Evolutionary conservation across 1,140 invertebrate genomes (phyloP).

Genomic region (Mactra quadrangularis): DNA sequence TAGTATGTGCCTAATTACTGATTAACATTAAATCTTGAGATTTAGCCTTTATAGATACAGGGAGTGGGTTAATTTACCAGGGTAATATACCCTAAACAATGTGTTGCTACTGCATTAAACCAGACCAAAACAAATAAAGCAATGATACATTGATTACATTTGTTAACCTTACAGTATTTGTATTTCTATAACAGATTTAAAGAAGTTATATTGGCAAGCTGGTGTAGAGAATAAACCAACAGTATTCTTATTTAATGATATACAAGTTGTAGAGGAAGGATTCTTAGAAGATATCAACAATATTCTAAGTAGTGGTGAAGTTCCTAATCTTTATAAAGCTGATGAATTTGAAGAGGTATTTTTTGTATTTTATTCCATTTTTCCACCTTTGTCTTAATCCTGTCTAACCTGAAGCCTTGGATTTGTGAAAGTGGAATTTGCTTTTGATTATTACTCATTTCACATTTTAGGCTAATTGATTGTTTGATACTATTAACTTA

Average conservation of each 20-base stretch:
- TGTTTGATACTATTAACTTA: too few species aligned
- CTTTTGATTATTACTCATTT: neutral
- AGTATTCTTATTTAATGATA: constrained; percentile 93
- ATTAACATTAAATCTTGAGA: too few species aligned
- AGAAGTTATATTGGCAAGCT: constrained; percentile 88
- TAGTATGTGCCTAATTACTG: too few species aligned
- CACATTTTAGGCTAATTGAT: neutral
- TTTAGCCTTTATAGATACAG: too few species aligned
- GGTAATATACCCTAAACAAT: too few species aligned
- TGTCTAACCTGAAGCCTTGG: neutral
- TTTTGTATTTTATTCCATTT: constrained; percentile 64
- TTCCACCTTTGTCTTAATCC: neutral
- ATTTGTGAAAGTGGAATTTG: neutral
- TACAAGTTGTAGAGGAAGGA: constrained; percentile 85
- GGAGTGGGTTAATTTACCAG: too few species aligned
- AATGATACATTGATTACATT: too few species aligned
- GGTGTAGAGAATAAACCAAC: constrained; percentile 90
- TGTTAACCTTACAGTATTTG: too few species aligned
- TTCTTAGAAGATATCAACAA: constrained; percentile 84
- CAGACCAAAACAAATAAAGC: too few species aligned
- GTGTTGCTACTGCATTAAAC: too few species aligned
- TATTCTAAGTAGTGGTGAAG: constrained; percentile 83
- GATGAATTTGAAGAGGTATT: constrained; percentile 84
- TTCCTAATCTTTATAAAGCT: constrained; percentile 83
- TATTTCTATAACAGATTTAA: constrained; percentile 87